phyloP scores from a whole-genome alignment of 2,113 vertebrate species.

The Triplophysa rosa region DNA sequence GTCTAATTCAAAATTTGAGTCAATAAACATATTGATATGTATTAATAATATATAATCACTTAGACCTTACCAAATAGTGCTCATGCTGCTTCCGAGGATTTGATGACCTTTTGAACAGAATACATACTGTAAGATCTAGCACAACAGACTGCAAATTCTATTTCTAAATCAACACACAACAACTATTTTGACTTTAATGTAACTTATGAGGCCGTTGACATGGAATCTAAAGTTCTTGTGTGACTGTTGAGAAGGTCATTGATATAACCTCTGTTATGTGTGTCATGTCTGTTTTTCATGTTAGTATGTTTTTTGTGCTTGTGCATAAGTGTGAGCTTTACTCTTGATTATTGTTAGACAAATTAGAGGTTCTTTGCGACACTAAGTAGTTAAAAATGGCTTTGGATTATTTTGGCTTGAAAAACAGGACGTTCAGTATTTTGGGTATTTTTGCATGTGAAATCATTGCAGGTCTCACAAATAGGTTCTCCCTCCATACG shows the following conservation, averaged over 20 bases:
- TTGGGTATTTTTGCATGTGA: slow-evolving; percentile 38
- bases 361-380: slow-evolving; percentile 51
- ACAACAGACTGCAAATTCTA: not conserved
- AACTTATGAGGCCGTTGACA: no score
- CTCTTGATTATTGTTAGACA: slow-evolving; percentile 10
- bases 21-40: not conserved
- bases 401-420: slow-evolving; percentile 19
- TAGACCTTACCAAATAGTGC: not conserved
- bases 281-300: slow-evolving; percentile 14
- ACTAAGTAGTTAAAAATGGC: slow-evolving; percentile 60
- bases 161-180: not conserved
- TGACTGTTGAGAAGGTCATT: slow-evolving; percentile 15
- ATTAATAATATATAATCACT: not conserved
- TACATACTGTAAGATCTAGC: not conserved
- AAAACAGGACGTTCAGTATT: slow-evolving; percentile 33
- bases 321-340: not conserved
- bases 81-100: not conserved
- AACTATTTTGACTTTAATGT: not conserved
- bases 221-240: not conserved
- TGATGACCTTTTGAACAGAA: slow-evolving; percentile 18
- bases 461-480: slow-evolving; percentile 20
- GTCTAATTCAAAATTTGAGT: not conserved
- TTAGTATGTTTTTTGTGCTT: not conserved
- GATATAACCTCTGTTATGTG: not conserved
- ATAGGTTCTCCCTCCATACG: not conserved